Base-by-base conservation (phyloP, 2,797 vertebrate species). In the Acanthurus leucopareius region DNA sequence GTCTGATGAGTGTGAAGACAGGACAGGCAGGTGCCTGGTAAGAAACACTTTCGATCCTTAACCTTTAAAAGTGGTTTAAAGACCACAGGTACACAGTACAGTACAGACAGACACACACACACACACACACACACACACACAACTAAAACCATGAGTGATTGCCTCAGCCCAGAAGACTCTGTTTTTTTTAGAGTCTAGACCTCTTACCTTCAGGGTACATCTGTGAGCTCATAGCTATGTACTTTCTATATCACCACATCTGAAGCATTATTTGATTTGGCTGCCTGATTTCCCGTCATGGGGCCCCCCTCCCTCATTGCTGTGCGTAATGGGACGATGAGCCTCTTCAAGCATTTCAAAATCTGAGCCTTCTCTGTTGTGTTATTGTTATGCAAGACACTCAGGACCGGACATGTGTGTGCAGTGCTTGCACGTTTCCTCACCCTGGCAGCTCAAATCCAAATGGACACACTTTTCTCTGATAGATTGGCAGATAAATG, bases 21-120 rank as follows among this genome's bases (percentile, higher is more conserved):
- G 86, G 76, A 96, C 97, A 0, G 98, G 98, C 78, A 95, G 76
- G 83, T 99, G 98, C 74, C 92, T 97, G 90, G 98, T 99, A 94
- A 97, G 97, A 68, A 38, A 83, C 38, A 40, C 11, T 45, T 7
- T 74, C 7, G 19, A 42, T 51, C 38, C 15, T 59, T 75, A 35
- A 52, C 8, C 16, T 38, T 35, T 53, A 47, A 22, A 9, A 61
- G 54, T 51, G 20, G 32, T 22, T 20, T 62, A 11, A 45, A 35
- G 22, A 84, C 59, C 66, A 20, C 63, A 76, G 48, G 25, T 45
- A 28, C 11, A 28, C 40, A 48, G n/a, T 48, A 22, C 11, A 48
- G 56, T n/a, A n/a, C n/a, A n/a, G n/a, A n/a, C n/a, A n/a, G n/a
- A n/a, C n/a, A n/a, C n/a, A n/a, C n/a, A 25, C 25, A 25, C 25